Evolutionary conservation across 2,888 invertebrate species (phyloP).

Genomic region (Cepaea hortensis): DNA sequence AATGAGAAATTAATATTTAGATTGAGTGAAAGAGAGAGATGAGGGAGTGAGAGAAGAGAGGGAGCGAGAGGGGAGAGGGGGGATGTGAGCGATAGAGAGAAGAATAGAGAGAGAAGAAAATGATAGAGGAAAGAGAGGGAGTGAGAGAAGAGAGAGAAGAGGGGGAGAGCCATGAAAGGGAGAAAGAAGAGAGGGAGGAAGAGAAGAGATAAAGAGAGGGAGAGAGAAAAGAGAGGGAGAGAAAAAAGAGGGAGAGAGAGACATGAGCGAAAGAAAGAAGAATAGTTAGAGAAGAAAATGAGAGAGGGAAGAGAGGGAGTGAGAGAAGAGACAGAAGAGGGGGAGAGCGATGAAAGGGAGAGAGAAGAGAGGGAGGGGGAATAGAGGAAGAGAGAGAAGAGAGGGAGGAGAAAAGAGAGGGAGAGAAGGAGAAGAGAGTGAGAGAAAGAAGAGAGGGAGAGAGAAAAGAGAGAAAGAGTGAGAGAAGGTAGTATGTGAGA

Average conservation of each 20-base stretch:
- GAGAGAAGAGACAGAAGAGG: neutral
- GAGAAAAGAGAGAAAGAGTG: neutral
- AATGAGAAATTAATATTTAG: too few relatives aligned
- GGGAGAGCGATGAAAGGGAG: too few relatives aligned
- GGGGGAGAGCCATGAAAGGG: neutral
- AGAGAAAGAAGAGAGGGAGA: slow-evolving; percentile 8
- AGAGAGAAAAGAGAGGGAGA: neutral
- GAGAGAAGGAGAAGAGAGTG: neutral
- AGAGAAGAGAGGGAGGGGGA: neutral
- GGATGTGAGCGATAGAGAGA: too few relatives aligned
- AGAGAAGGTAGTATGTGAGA: neutral
- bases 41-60: too few relatives aligned
- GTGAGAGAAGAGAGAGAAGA: neutral
- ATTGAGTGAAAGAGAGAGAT: too few relatives aligned
- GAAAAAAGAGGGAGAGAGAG: neutral
- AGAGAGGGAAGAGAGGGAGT: neutral
- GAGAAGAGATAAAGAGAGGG: neutral
- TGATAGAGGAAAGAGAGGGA: neutral
- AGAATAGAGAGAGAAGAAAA: neutral
- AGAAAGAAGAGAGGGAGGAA: neutral
- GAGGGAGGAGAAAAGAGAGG: neutral
- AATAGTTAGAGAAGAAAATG: slow-evolving; percentile 1
- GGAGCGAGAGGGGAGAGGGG: too few relatives aligned
- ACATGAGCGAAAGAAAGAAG: slow-evolving; percentile 4
- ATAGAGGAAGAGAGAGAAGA: neutral